These are phyloP conservation scores for Apostichopus japonicus DNA, from an alignment of 35 echinoderm and acorn worm species.

Conservation along the genomic window DNA sequence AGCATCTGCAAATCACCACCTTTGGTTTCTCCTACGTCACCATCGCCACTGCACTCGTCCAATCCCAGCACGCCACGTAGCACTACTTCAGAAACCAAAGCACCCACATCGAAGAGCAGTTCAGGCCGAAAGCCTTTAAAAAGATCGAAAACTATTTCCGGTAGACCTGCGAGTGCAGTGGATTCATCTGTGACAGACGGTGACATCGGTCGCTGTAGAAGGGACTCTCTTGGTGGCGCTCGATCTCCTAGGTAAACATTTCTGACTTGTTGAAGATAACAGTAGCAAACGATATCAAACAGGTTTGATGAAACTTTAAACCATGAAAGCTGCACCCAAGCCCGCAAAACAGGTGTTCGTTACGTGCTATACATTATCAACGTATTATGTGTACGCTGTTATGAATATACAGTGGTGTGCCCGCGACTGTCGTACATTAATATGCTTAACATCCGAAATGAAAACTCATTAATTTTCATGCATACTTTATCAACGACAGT, in stretches of 20 bases:
- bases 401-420: too few relatives aligned
- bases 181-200: constrained; percentile 20
- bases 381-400: too few relatives aligned
- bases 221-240: constrained; percentile 22
- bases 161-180: constrained; percentile 5
- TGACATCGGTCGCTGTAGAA: background rate
- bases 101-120: background rate
- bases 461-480: too few relatives aligned
- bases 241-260: constrained; percentile 11
- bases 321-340: too few relatives aligned
- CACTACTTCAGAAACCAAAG: background rate
- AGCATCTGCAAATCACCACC: background rate
- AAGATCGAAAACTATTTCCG: constrained; percentile 18
- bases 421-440: too few relatives aligned
- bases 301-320: too few relatives aligned
- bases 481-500: too few relatives aligned
- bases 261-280: too few relatives aligned
- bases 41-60: background rate
- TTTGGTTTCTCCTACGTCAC: background rate
- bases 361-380: too few relatives aligned
- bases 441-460: too few relatives aligned
- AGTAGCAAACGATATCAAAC: too few relatives aligned
- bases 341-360: too few relatives aligned
- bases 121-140: background rate
- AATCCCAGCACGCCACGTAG: constrained; percentile 10